Conservation (phyloP, 2,797 vertebrate species). For the Arctocebus calabarensis region DNA sequence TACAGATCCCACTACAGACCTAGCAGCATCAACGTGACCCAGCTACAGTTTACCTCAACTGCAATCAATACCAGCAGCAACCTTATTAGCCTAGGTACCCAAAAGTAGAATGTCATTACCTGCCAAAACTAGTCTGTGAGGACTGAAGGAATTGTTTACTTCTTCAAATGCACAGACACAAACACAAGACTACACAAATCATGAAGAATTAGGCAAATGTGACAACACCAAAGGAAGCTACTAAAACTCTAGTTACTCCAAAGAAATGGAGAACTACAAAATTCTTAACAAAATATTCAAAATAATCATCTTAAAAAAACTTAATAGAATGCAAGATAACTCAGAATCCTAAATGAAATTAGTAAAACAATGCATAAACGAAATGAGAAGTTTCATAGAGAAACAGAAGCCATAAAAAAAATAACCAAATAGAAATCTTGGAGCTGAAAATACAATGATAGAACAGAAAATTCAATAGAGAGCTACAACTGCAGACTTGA, state of each 20-base stretch:
- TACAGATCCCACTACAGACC: neutral
- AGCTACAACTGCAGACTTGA: neutral
- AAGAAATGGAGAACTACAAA: neutral
- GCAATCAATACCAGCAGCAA: neutral
- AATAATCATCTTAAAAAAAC: neutral
- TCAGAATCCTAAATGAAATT: neutral
- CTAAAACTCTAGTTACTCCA: neutral
- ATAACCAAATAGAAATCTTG: neutral
- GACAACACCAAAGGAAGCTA: neutral
- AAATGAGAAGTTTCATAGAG: neutral
- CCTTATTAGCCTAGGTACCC: neutral
- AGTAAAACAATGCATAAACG: neutral
- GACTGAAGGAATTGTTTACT: neutral
- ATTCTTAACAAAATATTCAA: neutral
- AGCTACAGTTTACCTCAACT: neutral
- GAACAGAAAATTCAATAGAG: neutral
- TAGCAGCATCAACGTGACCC: neutral
- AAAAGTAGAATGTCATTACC: neutral
- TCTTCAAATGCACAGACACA: no score
- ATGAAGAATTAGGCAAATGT: neutral
- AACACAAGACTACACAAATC: neutral
- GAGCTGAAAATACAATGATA: neutral
- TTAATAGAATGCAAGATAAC: neutral
- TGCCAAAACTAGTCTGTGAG: neutral
- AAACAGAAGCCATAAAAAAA: neutral